phyloP scores from a whole-genome alignment of 2,113 vertebrate species.

The Thamnaconus septentrionalis region DNA sequence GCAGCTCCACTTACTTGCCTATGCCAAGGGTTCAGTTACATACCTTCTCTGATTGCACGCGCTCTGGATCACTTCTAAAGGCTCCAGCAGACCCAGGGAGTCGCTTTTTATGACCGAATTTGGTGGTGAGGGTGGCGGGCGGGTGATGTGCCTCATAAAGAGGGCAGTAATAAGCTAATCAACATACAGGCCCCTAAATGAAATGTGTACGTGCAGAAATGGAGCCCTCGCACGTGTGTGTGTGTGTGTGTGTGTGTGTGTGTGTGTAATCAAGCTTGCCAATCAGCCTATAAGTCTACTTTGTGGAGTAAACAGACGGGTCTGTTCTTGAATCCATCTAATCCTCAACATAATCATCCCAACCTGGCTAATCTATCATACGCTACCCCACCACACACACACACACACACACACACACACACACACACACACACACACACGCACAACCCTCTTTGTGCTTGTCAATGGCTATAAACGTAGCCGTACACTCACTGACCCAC shows the following conservation, averaged over 20 bases:
- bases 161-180: slow-evolving; percentile 55
- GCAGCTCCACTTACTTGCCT: slow-evolving; percentile 71
- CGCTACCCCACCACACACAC: slow-evolving; percentile 14
- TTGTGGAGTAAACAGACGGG: slow-evolving; percentile 66
- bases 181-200: slow-evolving; percentile 52
- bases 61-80: slow-evolving; percentile 57
- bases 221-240: slow-evolving; percentile 1
- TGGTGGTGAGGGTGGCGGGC: background rate
- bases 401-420: slow-evolving; percentile 1
- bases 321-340: slow-evolving; percentile 60
- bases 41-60: slow-evolving; percentile 78
- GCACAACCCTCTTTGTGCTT: slow-evolving; percentile 18
- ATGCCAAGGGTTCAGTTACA: slow-evolving; percentile 69
- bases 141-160: slow-evolving; percentile 32
- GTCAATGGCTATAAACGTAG: slow-evolving; percentile 39
- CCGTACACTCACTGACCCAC: slow-evolving; percentile 39
- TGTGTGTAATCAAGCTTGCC: slow-evolving; percentile 57
- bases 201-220: slow-evolving; percentile 12
- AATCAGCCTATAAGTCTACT: slow-evolving; percentile 63
- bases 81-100: slow-evolving; percentile 37
- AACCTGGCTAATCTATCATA: slow-evolving; percentile 62
- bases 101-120: slow-evolving; percentile 38
- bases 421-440: slow-evolving; percentile 18
- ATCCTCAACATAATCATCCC: slow-evolving; percentile 71
- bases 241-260: slow-evolving; percentile 27